Base-by-base conservation (phyloP, 2,888 invertebrate genomes). In the Lepetodrilus schrolli region DNA sequence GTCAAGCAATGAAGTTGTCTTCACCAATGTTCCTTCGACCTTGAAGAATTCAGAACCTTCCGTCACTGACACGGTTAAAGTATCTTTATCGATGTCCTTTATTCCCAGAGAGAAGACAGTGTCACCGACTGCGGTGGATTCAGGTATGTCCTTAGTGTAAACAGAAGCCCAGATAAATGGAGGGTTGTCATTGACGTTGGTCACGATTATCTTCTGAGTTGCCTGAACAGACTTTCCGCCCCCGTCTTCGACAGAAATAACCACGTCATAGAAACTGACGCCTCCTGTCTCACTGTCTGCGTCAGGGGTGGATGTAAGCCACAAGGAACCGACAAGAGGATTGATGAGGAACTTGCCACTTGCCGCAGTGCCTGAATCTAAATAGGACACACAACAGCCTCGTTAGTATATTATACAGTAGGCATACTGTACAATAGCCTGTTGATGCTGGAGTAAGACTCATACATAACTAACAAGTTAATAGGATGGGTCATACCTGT, bases 271-370 rank as follows among this genome's bases (percentile, higher is more conserved):
- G 21, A 5, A 26, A 8, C n/a, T n/a, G 10, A 21, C 30, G 10
- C 68, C 68, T 26, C 68, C 68, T 26, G 68, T 47, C 21, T 21
- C n/a, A n/a, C 7, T 26, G 47, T 68, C 68, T 17, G 43, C 43
- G 34, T 68, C 68, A 2, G 43, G 68, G 21, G 43, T 38, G 47
- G 43, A 7, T 1, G 68, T 30, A 13, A 68, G 21, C 38, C 47
- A 47, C 7, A 68, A 26, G 2, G 26, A 21, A 8, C 68, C 68
- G 13, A 13, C 26, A n/a, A 43, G 1, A 10, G 47, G 38, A 7
- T 47, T 47, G 26, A 68, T 23, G 21, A 26, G 21, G 20, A 68
- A 68, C 17, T 26, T 1, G 4, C 43, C 26, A 13, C 47, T 13
- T 13, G 26, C 30, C 4, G 13, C 30, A n/a, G 13, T 47, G 26